Base-by-base conservation (phyloP, 1,140 invertebrate species). In the Platyscapa corneri region DNA sequence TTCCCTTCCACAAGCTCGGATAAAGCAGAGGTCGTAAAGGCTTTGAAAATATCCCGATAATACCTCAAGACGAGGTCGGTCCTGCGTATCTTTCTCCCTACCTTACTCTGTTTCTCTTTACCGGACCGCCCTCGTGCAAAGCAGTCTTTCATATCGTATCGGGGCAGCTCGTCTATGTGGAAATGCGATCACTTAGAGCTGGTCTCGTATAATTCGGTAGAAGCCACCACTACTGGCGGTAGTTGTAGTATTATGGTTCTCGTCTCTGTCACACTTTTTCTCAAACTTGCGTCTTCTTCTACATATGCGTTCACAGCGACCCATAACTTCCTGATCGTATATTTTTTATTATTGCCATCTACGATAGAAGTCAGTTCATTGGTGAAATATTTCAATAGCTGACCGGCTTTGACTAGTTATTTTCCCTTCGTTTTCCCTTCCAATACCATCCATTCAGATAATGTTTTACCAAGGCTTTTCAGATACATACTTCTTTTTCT, bases 101-200 rank as follows among this genome's bases (percentile, higher is more conserved):
- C 32, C 32, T 32, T 75, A 64, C 77, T 78, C 67, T 64, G 12
- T 82, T 30, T 65, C 72, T 64, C 27, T 80, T 42, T 32, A 23
- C 39, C 60, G 60, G 65, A 79, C 81, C 32, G 82, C 80, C 84
- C 37, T 84, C 86, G 87, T 84, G 85, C 87, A 88, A 90, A 87
- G 81, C 87, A 87, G 86, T 91, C 88, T 91, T 90, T 90, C 90
- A 92, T 92, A 91, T 91, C 88, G 87, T 88, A 91, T 91, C 88
- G 89, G 89, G 87, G 86, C 88, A 92, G 88, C 92, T 93, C 92
- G 92, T 93, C 91, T 93, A 93, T 93, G 92, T 93, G 92, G 90
- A 93, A 93, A 93, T 93, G 90, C 90, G 92, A 92, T 93, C 91
- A 90, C 91, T 93, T 93, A 93, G 90, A 92, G 90, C 88, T 90